Evolutionary conservation across 2,797 vertebrate species (phyloP).

Genomic region (Falco novaeseelandiae): DNA sequence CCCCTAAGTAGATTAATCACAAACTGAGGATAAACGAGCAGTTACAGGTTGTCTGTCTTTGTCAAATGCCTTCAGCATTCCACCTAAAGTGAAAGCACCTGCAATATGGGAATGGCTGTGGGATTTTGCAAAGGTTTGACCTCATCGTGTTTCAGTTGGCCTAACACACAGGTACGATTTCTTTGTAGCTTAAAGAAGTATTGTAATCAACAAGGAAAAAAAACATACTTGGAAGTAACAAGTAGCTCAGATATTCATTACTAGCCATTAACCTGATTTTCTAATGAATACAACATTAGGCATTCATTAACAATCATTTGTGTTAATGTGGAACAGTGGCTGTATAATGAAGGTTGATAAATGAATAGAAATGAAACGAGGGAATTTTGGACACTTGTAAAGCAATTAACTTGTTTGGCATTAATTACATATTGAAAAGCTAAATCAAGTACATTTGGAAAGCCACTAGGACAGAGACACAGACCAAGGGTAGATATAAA

Average conservation of each 20-base stretch:
- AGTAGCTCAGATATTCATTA: slow-evolving; percentile 76
- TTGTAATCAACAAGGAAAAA: slow-evolving; percentile 45
- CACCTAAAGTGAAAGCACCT: slow-evolving; percentile 32
- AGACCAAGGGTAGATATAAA: slow-evolving; percentile 76
- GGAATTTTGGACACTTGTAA: slow-evolving; percentile 84
- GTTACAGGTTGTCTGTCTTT: neutral
- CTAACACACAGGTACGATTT: slow-evolving; percentile 71
- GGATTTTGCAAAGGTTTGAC: slow-evolving; percentile 42
- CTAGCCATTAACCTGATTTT: slow-evolving; percentile 83
- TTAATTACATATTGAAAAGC: slow-evolving; percentile 87
- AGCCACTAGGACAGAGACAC: slow-evolving; percentile 71
- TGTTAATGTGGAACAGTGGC: slow-evolving; percentile 80
- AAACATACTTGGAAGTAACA: slow-evolving; percentile 68
- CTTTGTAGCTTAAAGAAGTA: slow-evolving; percentile 66
- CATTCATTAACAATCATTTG: slow-evolving; percentile 84
- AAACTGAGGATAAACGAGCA: neutral
- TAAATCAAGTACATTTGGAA: slow-evolving; percentile 88
- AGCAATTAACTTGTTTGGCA: slow-evolving; percentile 87
- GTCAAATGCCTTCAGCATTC: neutral
- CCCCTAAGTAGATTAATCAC: neutral
- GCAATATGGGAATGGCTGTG: neutral
- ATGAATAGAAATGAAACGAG: slow-evolving; percentile 82
- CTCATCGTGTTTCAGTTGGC: slow-evolving; percentile 43
- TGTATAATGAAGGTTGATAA: slow-evolving; percentile 82
- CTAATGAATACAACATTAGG: slow-evolving; percentile 83